phyloP scores from a whole-genome alignment of 2,113 vertebrate species.

The Atractosteus spatula region DNA sequence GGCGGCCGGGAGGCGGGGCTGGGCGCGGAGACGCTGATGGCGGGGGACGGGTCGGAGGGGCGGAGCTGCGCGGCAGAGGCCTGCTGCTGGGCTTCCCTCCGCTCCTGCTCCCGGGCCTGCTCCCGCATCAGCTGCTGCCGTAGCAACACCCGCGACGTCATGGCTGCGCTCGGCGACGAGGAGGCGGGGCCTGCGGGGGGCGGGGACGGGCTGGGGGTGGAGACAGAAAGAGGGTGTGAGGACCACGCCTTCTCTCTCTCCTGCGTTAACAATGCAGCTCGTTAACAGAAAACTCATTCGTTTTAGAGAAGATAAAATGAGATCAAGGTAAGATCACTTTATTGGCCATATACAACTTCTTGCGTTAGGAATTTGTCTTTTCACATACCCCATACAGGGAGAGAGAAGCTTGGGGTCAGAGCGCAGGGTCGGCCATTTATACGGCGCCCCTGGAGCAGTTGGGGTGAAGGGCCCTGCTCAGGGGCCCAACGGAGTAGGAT shows the following conservation, averaged over 20 bases:
- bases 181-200: conserved; percentile 28
- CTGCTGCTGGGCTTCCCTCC: conserved; percentile 72
- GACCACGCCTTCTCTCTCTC: too few species aligned
- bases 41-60: conserved; percentile 61
- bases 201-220: conserved; percentile 15
- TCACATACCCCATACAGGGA: too few species aligned
- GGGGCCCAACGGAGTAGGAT: too few species aligned
- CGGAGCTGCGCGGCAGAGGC: conserved; percentile 63
- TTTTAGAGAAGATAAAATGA: too few species aligned
- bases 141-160: conserved; percentile 73
- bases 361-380: too few species aligned
- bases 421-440: too few species aligned
- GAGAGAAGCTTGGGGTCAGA: too few species aligned
- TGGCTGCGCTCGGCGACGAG: conserved; percentile 33
- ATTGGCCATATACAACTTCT: too few species aligned
- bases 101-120: conserved; percentile 80
- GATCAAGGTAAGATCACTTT: too few species aligned
- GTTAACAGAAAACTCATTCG: conserved; percentile 25
- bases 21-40: conserved; percentile 70
- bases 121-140: conserved; percentile 86
- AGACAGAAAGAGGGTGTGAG: conserved; percentile 1
- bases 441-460: too few species aligned
- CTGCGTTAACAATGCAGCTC: too few species aligned
- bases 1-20: conserved; percentile 60
- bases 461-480: too few species aligned